phyloP scores from a whole-genome alignment of 2,113 vertebrate genomes.

The Nycticryphes semicollaris region DNA sequence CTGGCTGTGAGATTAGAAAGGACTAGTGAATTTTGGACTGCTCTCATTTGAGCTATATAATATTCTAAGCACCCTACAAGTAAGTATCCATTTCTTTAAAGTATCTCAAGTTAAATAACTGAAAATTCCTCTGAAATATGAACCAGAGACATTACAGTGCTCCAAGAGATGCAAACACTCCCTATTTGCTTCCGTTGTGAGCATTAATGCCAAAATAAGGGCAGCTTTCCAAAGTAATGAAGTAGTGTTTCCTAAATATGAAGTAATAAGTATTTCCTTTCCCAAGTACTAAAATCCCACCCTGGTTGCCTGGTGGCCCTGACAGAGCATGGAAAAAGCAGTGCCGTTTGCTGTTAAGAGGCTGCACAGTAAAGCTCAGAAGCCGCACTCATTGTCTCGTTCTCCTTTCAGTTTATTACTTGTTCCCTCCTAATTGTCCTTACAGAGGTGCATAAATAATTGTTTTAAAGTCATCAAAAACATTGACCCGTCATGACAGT shows the following conservation, averaged over 20 bases:
- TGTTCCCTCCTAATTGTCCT: neutral
- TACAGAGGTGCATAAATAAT: neutral
- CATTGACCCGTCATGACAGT: neutral
- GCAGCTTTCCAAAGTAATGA: conserved; percentile 6
- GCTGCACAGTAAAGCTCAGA: neutral
- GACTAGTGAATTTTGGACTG: neutral
- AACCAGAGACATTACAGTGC: neutral
- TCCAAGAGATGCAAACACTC: neutral
- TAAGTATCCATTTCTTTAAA: neutral
- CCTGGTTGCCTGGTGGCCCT: neutral
- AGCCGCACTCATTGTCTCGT: neutral
- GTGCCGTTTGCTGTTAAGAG: neutral
- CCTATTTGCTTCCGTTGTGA: neutral
- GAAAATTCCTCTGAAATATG: neutral
- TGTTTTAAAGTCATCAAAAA: neutral
- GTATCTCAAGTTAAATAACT: neutral
- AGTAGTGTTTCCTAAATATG: conserved; percentile 16
- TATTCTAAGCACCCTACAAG: neutral
- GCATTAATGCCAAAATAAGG: neutral
- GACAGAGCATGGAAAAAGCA: neutral
- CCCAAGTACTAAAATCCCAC: conserved; percentile 19
- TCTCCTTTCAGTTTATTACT: neutral
- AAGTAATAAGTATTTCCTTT: conserved; percentile 41
- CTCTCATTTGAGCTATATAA: neutral
- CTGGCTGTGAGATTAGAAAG: neutral